A percentile compares a stretch with the other conserved stretches of the same genome.
Evolutionary conservation across 2,113 vertebrate species (phyloP).

Genomic region (Sebastes fasciatus): DNA sequence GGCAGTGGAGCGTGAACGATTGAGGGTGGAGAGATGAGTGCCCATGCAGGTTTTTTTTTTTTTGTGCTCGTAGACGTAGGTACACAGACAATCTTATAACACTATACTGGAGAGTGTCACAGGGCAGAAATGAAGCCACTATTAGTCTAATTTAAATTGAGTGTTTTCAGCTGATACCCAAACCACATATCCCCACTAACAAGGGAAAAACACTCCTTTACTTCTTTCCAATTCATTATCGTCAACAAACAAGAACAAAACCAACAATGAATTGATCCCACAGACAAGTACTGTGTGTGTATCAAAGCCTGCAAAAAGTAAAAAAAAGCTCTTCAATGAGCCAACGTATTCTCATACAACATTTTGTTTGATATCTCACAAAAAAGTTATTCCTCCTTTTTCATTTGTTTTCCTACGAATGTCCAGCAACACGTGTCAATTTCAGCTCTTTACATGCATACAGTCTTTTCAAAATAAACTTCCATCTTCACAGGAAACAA

Average conservation of each 20-base stretch:
- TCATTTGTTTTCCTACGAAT: too few relatives aligned
- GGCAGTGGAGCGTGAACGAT: constrained; percentile 65
- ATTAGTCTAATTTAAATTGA: constrained; percentile 30
- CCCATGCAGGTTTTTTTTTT: constrained; percentile 12
- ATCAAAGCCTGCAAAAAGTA: too few relatives aligned
- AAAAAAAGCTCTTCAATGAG: too few relatives aligned
- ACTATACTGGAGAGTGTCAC: constrained; percentile 4
- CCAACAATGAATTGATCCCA: not conserved
- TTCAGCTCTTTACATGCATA: too few relatives aligned
- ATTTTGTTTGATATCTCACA: too few relatives aligned
- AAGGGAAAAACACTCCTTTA: not conserved
- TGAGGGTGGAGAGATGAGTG: constrained; percentile 63
- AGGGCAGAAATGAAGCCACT: constrained; percentile 28
- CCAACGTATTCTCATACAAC: too few relatives aligned
- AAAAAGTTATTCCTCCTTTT: too few relatives aligned
- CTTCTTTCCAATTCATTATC: not conserved
- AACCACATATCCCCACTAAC: constrained; percentile 18
- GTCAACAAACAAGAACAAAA: not conserved
- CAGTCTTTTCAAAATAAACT: too few relatives aligned
- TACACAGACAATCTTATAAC: constrained; percentile 32
- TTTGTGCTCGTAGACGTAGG: constrained; percentile 13
- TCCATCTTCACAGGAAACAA: too few relatives aligned
- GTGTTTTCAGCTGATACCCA: constrained; percentile 43
- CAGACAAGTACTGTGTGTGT: too few relatives aligned
- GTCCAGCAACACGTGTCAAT: too few relatives aligned